Evolutionary conservation across 1,140 invertebrate genomes (phyloP).

Genomic region (Sinonovacula constricta): DNA sequence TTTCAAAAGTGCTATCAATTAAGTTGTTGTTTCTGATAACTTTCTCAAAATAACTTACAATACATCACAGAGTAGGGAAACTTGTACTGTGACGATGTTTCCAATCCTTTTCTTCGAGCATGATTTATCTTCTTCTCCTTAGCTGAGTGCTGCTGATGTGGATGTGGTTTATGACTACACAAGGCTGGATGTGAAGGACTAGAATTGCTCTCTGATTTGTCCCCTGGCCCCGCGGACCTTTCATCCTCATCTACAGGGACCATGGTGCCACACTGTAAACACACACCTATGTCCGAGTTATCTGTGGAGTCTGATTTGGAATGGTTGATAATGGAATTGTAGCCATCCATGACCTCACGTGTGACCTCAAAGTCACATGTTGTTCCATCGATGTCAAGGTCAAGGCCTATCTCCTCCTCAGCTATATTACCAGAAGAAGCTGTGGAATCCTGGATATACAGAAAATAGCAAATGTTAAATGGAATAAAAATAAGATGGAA

Average conservation of each 20-base stretch:
- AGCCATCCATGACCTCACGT: background rate
- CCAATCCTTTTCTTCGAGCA: conserved; percentile 10
- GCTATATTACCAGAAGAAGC: background rate
- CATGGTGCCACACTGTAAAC: conserved; percentile 22
- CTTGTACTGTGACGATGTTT: conserved; percentile 20
- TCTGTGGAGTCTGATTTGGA: conserved; percentile 37
- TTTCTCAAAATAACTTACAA: conserved; percentile 26
- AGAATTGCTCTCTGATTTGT: conserved; percentile 34
- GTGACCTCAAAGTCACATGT: background rate
- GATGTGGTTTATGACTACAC: background rate
- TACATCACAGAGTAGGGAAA: conserved; percentile 48
- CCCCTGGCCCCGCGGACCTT: background rate
- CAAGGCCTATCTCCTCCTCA: background rate
- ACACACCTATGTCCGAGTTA: conserved; percentile 36
- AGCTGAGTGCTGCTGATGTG: background rate
- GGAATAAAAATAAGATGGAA: too few species aligned
- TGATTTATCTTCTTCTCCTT: conserved; percentile 1
- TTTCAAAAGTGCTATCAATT: too few species aligned
- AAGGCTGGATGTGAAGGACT: conserved; percentile 16
- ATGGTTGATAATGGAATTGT: conserved; percentile 15
- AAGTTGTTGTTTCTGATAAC: too few species aligned
- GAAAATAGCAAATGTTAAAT: too few species aligned
- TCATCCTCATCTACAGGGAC: conserved; percentile 28
- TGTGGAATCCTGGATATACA: background rate
- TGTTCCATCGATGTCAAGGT: background rate